Base-by-base conservation (phyloP, 2,888 invertebrate species). In the Crocallis elinguaria region DNA sequence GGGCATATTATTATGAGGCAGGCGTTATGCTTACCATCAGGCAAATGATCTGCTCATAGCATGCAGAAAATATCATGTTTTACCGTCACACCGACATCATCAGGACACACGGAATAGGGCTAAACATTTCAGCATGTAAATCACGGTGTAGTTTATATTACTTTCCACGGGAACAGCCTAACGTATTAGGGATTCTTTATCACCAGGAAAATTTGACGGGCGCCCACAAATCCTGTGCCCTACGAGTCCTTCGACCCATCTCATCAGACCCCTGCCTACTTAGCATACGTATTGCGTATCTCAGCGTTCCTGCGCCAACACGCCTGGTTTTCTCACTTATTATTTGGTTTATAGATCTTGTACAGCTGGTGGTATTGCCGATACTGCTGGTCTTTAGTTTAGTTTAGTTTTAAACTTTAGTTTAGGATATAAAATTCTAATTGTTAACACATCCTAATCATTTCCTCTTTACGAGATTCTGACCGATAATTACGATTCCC, bases 241-340 rank as follows among this genome's bases (percentile, higher is more conserved):
- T 65, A 63, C 57, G 37, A 45, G 36, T 61, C 12, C 23, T 37
- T 29, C 68, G 72, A 80, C 82, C 77, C 71, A 75, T 82, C 82
- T 75, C 68, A 59, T 53, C 57, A 71, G 68, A 68, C 75, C 77
- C 80, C 67, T 35, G 51, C 62, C 73, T 72, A 71, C 60, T 87
- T 86, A 77, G 79, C 87, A 86, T 87, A 84, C 76, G 81, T 75
- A 86, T 82, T 74, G 76, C 82, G 75, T 81, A 58, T 67, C 74
- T 77, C 75, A 71, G 66, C 71, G 30, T 49, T 35, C 17, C 37
- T 29, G 37, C 41, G 17, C 57, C 42, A 35, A 55, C 53, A 52
- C 45, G 25, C 29, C 38, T 39, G 21, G 37, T 33, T 17, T 43
- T 33, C 36, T 21, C 36, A 29, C 11, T 23, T 43, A 39, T 25